Evolutionary conservation across 1,140 invertebrate species (phyloP), one percentile per base, ranked within the genome.

Genomic region (Zaprionus gabonicus): DNA sequence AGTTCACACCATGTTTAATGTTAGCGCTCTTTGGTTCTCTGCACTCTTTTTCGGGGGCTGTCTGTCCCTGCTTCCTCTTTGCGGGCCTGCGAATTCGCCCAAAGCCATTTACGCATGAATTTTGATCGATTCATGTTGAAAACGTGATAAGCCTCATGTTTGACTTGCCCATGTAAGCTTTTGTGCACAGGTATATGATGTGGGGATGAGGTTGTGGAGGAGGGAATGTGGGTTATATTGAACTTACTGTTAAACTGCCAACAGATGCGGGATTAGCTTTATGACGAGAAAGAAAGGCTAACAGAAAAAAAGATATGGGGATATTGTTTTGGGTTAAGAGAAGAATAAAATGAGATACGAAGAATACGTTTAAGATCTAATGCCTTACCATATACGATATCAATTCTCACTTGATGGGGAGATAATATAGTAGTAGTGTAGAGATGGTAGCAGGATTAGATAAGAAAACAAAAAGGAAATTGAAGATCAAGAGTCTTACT

Each of bases 81-180:
- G 59, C 23, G 17, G 53, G 23, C 31, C 34, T 25, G 44, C 56
- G 17, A 66, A 63, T 63, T 13, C 41, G 38, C 70, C 57, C 36
- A 41, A 58, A 71, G 71, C 71, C 75, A 76, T 66, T 84, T 59
- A 78, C 63, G 74, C 69, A 71, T 88, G 71, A 71, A 73, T 76
- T 90, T 81, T 71, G 81, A 84, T 90, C 71, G 63, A 84, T 76
- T 81, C 71, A 74, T 67, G 53, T 75, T 69, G 23, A 80, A 34
- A 87, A 83, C 73, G 82, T 71, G 84, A 88, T 87, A 81, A 76
- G 51, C 49, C 23, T 31, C 36, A 25, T 79, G 79, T 79, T 79
- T 73, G 49, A 55, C 71, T 86, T 78, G 55, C 65, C 62, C 76
- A 71, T 71, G 55, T 64, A 64, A 66, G 76, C 55, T 71, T 71